Evolutionary conservation across 2,797 vertebrate species (phyloP).

Genomic region (Neoniphon sammara): DNA sequence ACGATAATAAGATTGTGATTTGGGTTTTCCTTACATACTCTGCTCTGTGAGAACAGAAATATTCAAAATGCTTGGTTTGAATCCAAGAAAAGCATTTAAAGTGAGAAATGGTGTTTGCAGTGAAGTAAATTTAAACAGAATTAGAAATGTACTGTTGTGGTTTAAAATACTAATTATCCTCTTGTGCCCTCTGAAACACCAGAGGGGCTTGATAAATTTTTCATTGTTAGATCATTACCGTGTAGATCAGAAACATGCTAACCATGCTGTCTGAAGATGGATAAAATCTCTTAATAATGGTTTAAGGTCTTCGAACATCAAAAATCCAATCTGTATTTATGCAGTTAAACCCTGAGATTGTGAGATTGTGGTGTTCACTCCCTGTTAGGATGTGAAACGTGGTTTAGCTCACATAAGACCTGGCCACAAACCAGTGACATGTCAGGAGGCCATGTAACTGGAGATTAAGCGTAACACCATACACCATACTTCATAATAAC

Average conservation of each 20-base stretch:
- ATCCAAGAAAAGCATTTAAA: not conserved
- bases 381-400: too few species aligned
- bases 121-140: not conserved
- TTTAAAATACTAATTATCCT: not conserved
- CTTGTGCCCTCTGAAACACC: too few species aligned
- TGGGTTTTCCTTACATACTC: not conserved
- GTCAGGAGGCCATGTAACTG: not conserved
- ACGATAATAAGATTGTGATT: not conserved
- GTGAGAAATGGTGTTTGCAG: not conserved
- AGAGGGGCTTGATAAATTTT: not conserved
- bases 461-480: not conserved
- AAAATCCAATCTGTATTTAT: not conserved
- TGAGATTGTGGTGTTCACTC: not conserved
- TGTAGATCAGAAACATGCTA: too few species aligned
- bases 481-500: not conserved
- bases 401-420: too few species aligned
- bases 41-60: not conserved
- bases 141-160: not conserved
- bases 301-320: not conserved
- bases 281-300: not conserved
- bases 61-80: too few species aligned
- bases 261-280: not conserved
- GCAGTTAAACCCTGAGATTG: too few species aligned
- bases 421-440: not conserved
- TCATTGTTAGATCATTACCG: not conserved